Base-by-base conservation (phyloP, 1,140 invertebrate genomes). In the Ceratina japonica region DNA sequence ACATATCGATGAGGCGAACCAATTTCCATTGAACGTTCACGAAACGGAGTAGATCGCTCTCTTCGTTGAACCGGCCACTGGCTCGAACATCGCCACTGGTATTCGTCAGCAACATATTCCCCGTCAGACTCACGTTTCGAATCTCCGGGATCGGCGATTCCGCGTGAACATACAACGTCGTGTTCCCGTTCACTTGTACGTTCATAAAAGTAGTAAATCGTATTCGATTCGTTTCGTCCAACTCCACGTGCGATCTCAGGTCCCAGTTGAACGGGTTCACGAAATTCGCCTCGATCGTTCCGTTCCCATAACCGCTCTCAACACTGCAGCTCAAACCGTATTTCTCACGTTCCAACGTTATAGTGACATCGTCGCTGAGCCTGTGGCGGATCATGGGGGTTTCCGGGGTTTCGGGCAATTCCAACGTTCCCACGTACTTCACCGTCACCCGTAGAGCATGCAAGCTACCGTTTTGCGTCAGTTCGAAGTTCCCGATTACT, bases 181-280 rank as follows among this genome's bases (percentile, higher is more conserved):
- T 83, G 27, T 92, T 91, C 2, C 89, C 89, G 58, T 91, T 89
- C 0, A 84, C 72, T 65, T 90, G 88, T 2, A 91, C 87, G 62
- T 89, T 92, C 77, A 89, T 87, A 2, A 83, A 90, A 0, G 87
- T 88, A 27, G 66, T 78, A 0, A 92, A 74, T 8, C 81, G 64
- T 54, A 90, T 88, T 0, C 81, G 75, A 1, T 83, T 44, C 10
- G 63, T 61, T 37, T 59, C 22, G 51, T 75, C 24, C 0, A 68
- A 37, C n/a, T 78, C 22, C 0, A 75, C 27, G 49, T 63, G 78
- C 0, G 66, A 56, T n/a, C 66, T 72, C 0, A 88, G 18, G 52
- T 92, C 82, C 91, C 91, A 92, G 74, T 92, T 92, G 3, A 91
- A 71, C 7, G 80, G n/a, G 22, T 92, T 91, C 0, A 87, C 72